phyloP scores from a whole-genome alignment of 2,113 vertebrate species.

The Cavia porcellus region DNA sequence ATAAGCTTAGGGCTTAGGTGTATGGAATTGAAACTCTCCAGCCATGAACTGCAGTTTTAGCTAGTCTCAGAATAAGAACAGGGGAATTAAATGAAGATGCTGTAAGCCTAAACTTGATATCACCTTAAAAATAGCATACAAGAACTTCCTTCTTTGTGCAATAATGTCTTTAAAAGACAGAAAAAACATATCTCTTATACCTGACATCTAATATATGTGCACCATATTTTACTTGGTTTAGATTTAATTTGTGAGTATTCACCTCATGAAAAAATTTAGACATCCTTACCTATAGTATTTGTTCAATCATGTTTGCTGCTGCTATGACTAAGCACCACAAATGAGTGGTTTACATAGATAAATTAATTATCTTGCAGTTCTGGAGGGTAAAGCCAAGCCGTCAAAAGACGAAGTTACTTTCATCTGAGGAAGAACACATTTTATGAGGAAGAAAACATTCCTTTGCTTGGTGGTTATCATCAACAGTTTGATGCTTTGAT shows the following conservation, averaged over 20 bases:
- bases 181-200: not conserved
- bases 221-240: not conserved
- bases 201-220: not conserved
- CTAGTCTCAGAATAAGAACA: not conserved
- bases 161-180: not conserved
- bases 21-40: not conserved
- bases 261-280: not conserved
- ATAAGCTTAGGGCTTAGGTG: not conserved
- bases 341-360: not conserved
- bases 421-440: not conserved
- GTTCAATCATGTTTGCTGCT: not conserved
- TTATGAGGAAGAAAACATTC: too few relatives aligned
- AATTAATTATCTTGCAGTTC: not conserved
- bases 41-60: not conserved
- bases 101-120: not conserved
- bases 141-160: not conserved
- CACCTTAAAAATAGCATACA: not conserved
- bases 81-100: not conserved
- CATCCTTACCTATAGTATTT: not conserved
- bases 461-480: not conserved
- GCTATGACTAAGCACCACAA: not conserved
- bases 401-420: not conserved
- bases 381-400: not conserved
- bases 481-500: not conserved
- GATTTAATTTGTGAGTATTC: slow-evolving; percentile 7